Evolutionary conservation across 1,140 invertebrate genomes (phyloP), one percentile per base, ranked within the genome.

Genomic region (Caerostris darwini): DNA sequence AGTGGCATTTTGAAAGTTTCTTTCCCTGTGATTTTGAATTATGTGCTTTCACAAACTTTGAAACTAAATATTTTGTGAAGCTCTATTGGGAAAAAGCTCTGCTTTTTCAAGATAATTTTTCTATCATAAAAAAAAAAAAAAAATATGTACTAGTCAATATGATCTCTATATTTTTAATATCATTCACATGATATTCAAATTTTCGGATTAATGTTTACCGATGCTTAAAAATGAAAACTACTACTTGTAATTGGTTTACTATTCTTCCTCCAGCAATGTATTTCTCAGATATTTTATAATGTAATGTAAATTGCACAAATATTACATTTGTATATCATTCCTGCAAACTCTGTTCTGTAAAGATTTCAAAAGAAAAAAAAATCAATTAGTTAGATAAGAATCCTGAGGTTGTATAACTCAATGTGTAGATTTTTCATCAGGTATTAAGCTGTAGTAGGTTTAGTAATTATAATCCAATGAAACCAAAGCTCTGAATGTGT

Each of bases 401-500:
- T 50, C 12, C n/a, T 57, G 56, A 92, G 82, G 77, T 69, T 92
- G 82, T 92, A 61, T 92, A 69, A 90, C 69, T 90, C 69, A 81
- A 83, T 85, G 83, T 93, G 92, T 94, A 94, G 92, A 94, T 89
- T 94, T 94, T 67, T 83, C 64, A 7, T 89, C 69, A 81, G 92
- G 85, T 94, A 88, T 94, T 87, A 71, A 69, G 56, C 90, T 64
- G 69, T 94, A 81, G 92, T 94, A 94, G 92, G 90, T 59, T 94
- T 81, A 82, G 85, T 81, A 58, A 54, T 85, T 56, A 83, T 93
- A 88, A 93, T 94, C 85, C 69, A 94, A 83, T 87, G 69, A 94
- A 94, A 94, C 92, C 92, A 94, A 94, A 94, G 92, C 59, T 94
- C 92, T 94, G 92, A 94, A 57, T 94, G 92, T 94, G 69, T 88